Conservation (phyloP, 2,113 vertebrate species). For the Plecotus auritus region DNA sequence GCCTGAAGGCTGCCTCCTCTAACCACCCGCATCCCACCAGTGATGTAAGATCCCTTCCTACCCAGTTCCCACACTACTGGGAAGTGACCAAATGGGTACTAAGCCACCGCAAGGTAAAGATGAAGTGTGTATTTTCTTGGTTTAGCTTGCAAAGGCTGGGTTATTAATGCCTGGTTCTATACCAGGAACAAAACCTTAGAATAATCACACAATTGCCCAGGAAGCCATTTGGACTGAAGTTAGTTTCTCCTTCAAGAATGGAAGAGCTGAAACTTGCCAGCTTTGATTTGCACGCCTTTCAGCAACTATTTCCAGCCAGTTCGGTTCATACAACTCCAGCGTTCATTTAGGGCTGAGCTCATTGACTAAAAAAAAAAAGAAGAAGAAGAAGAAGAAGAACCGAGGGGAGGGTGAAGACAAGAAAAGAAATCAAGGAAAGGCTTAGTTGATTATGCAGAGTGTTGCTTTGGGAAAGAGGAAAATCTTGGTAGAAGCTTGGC, state of each 20-base stretch:
- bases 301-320: conserved; percentile 60
- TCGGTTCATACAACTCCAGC: conserved; percentile 70
- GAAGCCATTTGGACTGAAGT: conserved; percentile 67
- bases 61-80: conserved; percentile 42
- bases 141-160: background rate
- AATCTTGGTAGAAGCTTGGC: conserved; percentile 70
- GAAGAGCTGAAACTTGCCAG: conserved; percentile 67
- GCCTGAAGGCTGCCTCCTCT: background rate
- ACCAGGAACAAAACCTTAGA: conserved; percentile 41
- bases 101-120: conserved; percentile 21
- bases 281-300: conserved; percentile 73
- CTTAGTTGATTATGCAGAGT: conserved; percentile 70
- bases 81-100: background rate
- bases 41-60: background rate
- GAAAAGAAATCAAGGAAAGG: conserved; percentile 65
- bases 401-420: background rate
- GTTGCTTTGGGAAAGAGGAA: conserved; percentile 69
- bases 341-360: conserved; percentile 67
- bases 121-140: background rate
- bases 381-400: background rate
- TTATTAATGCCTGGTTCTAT: conserved; percentile 47
- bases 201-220: conserved; percentile 53
- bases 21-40: background rate
- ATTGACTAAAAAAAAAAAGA: conserved; percentile 68
- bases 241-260: conserved; percentile 56